A percentile compares a stretch with the other conserved stretches of the same genome.
These are phyloP conservation scores for Drosophila sturtevanti DNA, from an alignment of 1,140 invertebrate genomes.

Conservation along the genomic window DNA sequence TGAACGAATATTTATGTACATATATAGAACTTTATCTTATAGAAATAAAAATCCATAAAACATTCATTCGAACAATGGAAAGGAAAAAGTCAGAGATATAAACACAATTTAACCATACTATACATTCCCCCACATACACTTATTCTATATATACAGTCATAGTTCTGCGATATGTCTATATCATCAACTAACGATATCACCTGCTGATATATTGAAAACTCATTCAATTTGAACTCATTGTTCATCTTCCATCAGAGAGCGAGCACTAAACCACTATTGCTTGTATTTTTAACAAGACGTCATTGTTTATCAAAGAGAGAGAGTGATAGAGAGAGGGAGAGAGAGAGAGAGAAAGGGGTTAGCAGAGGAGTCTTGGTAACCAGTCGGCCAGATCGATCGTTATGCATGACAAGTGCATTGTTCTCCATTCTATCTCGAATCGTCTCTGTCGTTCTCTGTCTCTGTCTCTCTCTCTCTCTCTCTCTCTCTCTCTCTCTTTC, in stretches of 20 bases:
- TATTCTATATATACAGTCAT: too few species aligned
- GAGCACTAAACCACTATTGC: too few species aligned
- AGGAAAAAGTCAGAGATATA: too few species aligned
- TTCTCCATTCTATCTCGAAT: not conserved
- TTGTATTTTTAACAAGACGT: not conserved
- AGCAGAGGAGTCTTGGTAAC: too few species aligned
- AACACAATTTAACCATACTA: too few species aligned
- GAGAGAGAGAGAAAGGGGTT: not conserved
- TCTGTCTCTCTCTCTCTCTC: not conserved
- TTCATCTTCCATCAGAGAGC: not conserved
- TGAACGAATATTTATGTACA: too few species aligned
- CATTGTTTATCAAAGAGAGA: slow-evolving; percentile 5
- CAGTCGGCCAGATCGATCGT: not conserved
- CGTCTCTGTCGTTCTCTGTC: slow-evolving; percentile 1
- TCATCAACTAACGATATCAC: slow-evolving; percentile 5
- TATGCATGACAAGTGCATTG: slow-evolving; percentile 27
- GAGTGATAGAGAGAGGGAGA: not conserved
- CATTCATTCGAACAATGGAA: too few species aligned
- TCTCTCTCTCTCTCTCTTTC: not conserved
- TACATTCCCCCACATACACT: too few species aligned
- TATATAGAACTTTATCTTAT: too few species aligned
- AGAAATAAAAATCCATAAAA: too few species aligned
- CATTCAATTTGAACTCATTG: not conserved
- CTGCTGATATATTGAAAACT: slow-evolving; percentile 2
- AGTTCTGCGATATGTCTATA: not conserved